phyloP scores from a whole-genome alignment of 2,797 vertebrate species.

The Neosilurus mollespiculum region DNA sequence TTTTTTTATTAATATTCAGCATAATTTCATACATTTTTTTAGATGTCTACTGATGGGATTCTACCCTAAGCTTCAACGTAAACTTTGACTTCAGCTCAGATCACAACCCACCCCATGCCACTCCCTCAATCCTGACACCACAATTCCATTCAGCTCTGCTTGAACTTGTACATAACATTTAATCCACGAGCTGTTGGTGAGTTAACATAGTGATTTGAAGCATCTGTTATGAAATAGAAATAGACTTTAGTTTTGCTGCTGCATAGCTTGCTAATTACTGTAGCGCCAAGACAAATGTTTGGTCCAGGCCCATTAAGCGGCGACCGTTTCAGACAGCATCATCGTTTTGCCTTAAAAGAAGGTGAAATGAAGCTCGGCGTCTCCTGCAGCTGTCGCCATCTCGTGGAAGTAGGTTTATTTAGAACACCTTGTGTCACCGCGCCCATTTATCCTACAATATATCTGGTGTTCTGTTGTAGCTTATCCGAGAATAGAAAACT shows the following conservation, averaged over 20 bases:
- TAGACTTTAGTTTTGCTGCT: slow-evolving; percentile 47
- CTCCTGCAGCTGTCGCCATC: slow-evolving; percentile 5
- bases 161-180: slow-evolving; percentile 45
- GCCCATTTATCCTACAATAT: slow-evolving; percentile 43
- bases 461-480: slow-evolving; percentile 62
- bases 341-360: slow-evolving; percentile 52
- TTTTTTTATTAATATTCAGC: not conserved
- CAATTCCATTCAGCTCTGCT: slow-evolving; percentile 23
- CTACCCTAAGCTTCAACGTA: not conserved
- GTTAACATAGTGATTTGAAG: slow-evolving; percentile 40
- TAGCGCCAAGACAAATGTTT: slow-evolving; percentile 12
- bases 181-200: slow-evolving; percentile 20
- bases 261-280: slow-evolving; percentile 44
- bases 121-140: not conserved
- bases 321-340: not conserved
- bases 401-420: slow-evolving; percentile 13
- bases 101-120: not conserved
- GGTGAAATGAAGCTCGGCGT: slow-evolving; percentile 3
- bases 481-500: slow-evolving; percentile 57
- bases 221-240: slow-evolving; percentile 42
- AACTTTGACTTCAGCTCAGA: not conserved
- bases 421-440: slow-evolving; percentile 14
- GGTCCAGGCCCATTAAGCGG: not conserved
- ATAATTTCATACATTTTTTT: slow-evolving; percentile 27
- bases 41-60: slow-evolving; percentile 36